Base-by-base conservation (phyloP, 2,113 vertebrate genomes). In the Collichthys lucidus region DNA sequence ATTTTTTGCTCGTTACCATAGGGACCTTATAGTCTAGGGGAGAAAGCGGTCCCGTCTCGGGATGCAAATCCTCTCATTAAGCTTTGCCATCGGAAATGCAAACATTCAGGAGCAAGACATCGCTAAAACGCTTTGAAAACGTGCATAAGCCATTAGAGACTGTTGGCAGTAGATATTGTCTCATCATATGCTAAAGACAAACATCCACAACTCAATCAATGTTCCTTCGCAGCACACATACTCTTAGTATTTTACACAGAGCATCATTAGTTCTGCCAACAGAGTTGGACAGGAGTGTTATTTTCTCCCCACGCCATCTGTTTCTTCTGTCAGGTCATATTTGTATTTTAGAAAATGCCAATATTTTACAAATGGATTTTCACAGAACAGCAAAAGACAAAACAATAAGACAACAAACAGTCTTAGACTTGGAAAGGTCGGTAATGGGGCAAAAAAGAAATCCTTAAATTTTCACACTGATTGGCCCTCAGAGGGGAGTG, bases 1-100 rank as follows among this genome's bases (percentile, higher is more conserved):
- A 78, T 90, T 92, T 90, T 6, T 26, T 64, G 74, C 77, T 50
- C 56, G 91, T 93, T 91, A 29, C 92, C 88, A 89, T 90, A 53
- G 92, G 66, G 66, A 93, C 89, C 68, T 84, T 77, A 77, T 72
- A 83, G 71, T 80, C 79, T 9, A 24, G 74, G 82, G 77, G n/a
- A 73, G 85, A 86, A 29, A 64, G 46, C n/a, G n/a, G 78, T 82
- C 49, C 22, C 60, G 79, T 74, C 64, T 86, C 31, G 20, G 56
- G 74, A 91, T 92, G 74, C 83, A 92, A 88, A 89, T 89, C 80
- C 85, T 29, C 72, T 79, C 35, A 59, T 86, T 86, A 81, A 72
- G 77, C 73, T 85, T 77, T 42, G 19, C 70, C 78, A 90, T 78
- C 87, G 72, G 83, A 82, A 86, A 85, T 77, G 66, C 78, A 89